Conservation (phyloP, 1,140 invertebrate species). For the Cherax quadricarinatus region DNA sequence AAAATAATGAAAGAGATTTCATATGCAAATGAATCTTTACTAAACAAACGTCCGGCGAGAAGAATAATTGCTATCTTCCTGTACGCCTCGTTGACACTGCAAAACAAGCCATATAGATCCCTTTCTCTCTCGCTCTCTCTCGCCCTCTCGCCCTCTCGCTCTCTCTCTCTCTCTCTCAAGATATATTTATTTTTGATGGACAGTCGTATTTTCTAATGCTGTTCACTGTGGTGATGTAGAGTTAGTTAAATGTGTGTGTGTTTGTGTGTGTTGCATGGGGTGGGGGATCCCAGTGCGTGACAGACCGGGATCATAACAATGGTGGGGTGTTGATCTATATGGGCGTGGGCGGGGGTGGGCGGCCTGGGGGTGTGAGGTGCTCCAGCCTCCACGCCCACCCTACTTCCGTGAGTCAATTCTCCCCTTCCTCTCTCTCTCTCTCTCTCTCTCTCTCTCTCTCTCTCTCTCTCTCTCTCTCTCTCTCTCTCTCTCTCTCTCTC, state of each 20-base stretch:
- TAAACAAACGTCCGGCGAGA: background rate
- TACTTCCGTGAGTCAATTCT: background rate
- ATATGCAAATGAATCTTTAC: background rate
- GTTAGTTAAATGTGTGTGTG: too few species aligned
- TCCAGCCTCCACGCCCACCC: background rate
- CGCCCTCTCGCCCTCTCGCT: too few species aligned
- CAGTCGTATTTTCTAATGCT: too few species aligned
- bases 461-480: too few species aligned
- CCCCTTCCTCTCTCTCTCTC: background rate
- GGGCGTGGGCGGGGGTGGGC: background rate
- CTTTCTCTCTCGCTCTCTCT: too few species aligned
- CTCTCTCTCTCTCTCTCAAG: background rate
- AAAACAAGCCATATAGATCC: background rate
- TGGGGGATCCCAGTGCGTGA: background rate
- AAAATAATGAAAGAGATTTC: too few species aligned
- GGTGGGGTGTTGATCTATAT: conserved; percentile 27
- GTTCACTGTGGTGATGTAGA: too few species aligned
- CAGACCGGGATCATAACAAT: conserved; percentile 39
- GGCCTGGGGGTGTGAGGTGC: background rate
- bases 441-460: background rate
- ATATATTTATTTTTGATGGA: background rate
- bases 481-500: too few species aligned
- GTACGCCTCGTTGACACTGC: background rate
- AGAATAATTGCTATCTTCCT: background rate
- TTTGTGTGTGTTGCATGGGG: too few species aligned